Percentiles rank a stretch among this genome's conserved stretches.
Evolutionary conservation across 2,888 invertebrate species (phyloP).

Genomic region (Ophion obscuratus): DNA sequence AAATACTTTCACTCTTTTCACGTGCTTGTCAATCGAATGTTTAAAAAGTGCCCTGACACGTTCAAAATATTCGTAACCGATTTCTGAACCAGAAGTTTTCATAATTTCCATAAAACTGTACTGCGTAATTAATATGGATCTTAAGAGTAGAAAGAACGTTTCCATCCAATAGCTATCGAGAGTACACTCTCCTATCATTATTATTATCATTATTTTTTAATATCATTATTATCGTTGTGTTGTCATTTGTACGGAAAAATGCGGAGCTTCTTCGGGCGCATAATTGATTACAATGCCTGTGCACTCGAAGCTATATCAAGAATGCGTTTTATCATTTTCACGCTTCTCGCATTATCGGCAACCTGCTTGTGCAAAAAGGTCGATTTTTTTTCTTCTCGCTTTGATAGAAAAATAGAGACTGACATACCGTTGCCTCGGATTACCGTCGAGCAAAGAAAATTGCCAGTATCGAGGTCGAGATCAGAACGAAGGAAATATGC

Average conservation of each 20-base stretch:
- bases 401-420: slow-evolving; percentile 1
- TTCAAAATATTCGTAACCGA: background rate
- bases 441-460: background rate
- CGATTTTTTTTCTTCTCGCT: slow-evolving; percentile 18
- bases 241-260: slow-evolving; percentile 27
- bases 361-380: slow-evolving; percentile 29
- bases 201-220: slow-evolving; percentile 20
- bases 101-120: background rate
- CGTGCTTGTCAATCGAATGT: too few relatives aligned
- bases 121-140: background rate
- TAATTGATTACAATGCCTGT: slow-evolving; percentile 61
- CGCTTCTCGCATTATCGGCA: slow-evolving; percentile 54
- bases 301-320: slow-evolving; percentile 36
- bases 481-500: background rate
- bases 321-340: slow-evolving; percentile 60
- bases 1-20: too few relatives aligned
- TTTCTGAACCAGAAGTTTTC: background rate
- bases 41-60: too few relatives aligned
- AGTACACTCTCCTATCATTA: background rate
- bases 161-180: background rate
- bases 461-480: slow-evolving; percentile 15
- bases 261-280: slow-evolving; percentile 55
- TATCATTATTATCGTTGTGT: slow-evolving; percentile 12
- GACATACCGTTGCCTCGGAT: background rate
- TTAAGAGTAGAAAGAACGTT: background rate